Evolutionary conservation across 2,888 invertebrate genomes (phyloP).

Genomic region (Peribatodes rhomboidaria): DNA sequence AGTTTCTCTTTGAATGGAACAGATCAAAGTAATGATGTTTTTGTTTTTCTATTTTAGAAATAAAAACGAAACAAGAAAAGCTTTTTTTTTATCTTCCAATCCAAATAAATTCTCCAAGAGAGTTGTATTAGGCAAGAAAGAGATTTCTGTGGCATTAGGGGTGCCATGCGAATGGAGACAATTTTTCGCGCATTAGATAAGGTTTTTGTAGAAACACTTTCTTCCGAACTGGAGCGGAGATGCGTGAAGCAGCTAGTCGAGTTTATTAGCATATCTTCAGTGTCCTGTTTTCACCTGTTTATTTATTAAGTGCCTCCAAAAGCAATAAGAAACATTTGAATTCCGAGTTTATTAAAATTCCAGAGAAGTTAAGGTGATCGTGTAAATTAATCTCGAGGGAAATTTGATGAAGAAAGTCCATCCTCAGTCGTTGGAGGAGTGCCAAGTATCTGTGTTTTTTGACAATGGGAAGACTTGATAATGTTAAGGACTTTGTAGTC

Average conservation of each 20-base stretch:
- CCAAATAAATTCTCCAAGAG: too few relatives aligned
- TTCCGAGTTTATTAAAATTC: slow-evolving; percentile 10
- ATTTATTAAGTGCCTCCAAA: not conserved
- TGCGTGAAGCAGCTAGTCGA: not conserved
- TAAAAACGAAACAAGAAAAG: too few relatives aligned
- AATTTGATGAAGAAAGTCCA: not conserved
- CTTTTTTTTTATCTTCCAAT: too few relatives aligned
- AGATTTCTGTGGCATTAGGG: too few relatives aligned
- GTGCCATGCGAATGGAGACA: too few relatives aligned
- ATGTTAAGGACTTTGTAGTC: not conserved
- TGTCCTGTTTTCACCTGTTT: not conserved
- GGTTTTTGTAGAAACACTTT: not conserved
- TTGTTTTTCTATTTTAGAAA: too few relatives aligned
- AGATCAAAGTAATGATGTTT: too few relatives aligned
- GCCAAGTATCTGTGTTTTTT: not conserved
- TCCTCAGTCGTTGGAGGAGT: not conserved
- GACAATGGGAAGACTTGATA: not conserved
- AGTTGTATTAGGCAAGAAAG: too few relatives aligned
- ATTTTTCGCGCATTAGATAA: too few relatives aligned
- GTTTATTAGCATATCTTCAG: not conserved
- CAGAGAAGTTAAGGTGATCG: not conserved
- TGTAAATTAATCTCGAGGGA: slow-evolving; percentile 4
- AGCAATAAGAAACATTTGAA: slow-evolving; percentile 1
- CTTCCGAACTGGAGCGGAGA: not conserved
- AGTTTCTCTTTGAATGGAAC: too few relatives aligned